Base-by-base conservation (phyloP, 1,140 invertebrate genomes). In the Diprion similis region DNA sequence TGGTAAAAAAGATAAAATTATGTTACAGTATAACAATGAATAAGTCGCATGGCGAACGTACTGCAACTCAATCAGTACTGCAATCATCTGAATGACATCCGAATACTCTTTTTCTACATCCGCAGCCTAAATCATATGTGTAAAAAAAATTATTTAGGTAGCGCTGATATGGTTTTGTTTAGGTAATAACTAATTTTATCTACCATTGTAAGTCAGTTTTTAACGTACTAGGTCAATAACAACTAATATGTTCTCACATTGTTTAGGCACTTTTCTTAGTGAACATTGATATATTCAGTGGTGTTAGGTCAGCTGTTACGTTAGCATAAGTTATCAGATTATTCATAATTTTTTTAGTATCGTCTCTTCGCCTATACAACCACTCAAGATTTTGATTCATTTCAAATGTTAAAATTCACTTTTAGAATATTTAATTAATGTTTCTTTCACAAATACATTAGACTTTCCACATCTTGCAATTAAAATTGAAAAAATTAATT, bases 191-290 rank as follows among this genome's bases (percentile, higher is more conserved):
- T 59, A 59, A 59, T 59, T 59, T 59, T 59, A 17, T 59, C 11
- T 59, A 59, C 51, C 51, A 17, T 15, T 59, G 9, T 59, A 59
- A 59, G 51, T 59, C 51, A 59, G 24, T 37, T 59, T 59, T 59
- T 59, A 59, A 9, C 51, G 11, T 59, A 59, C n/a, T 59, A 59
- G 51, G 51, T 59, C 51, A 59, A 59, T 59, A 59, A 59, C n/a
- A 59, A 59, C 51, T 59, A 59, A 13, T 59, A 59, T 59, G 51
- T 59, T 59, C 51, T 59, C 51, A 59, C 51, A 59, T 59, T 7
- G 51, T 59, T 59, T 59, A 59, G 51, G 51, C 51, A 59, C 51
- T 59, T 59, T 59, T 59, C n/a, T 59, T 59, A 59, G 51, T 59
- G 51, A 59, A 59, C 51, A 59, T 15, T 17, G 51, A 59, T 59